Evolutionary conservation across 1,140 invertebrate genomes (phyloP).

Genomic region (Leptinotarsa texana): DNA sequence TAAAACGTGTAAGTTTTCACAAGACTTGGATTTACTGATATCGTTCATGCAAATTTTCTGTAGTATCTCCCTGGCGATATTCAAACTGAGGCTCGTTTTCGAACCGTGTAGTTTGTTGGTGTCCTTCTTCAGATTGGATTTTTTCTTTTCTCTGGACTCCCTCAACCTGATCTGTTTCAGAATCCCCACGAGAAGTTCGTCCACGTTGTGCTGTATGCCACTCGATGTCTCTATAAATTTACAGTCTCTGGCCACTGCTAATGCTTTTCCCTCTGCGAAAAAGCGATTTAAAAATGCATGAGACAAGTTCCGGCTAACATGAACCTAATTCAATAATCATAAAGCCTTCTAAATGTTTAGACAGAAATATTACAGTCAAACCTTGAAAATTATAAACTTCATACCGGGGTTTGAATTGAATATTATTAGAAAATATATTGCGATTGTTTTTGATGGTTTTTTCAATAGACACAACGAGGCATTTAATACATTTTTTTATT

Average conservation of each 20-base stretch:
- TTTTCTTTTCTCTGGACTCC: slow-evolving; percentile 66
- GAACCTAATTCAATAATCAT: background rate
- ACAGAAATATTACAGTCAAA: background rate
- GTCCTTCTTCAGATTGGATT: slow-evolving; percentile 54
- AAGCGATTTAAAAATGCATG: slow-evolving; percentile 9
- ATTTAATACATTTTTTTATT: too few relatives aligned
- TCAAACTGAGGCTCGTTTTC: slow-evolving; percentile 73
- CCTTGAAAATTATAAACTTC: too few relatives aligned
- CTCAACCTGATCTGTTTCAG: slow-evolving; percentile 83
- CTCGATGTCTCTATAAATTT: slow-evolving; percentile 93
- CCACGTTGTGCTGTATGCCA: slow-evolving; percentile 89
- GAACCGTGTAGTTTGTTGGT: slow-evolving; percentile 63
- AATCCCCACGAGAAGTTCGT: slow-evolving; percentile 85
- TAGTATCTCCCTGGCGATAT: slow-evolving; percentile 76
- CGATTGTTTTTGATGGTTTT: too few relatives aligned
- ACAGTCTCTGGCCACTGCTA: slow-evolving; percentile 83
- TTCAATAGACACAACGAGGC: too few relatives aligned
- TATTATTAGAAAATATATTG: too few relatives aligned
- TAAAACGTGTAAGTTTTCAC: slow-evolving; percentile 87
- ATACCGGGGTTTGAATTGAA: too few relatives aligned
- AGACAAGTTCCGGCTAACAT: background rate
- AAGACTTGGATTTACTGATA: slow-evolving; percentile 85
- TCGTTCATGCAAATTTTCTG: slow-evolving; percentile 87
- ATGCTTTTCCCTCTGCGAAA: slow-evolving; percentile 79
- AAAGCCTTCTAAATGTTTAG: background rate